Conservation (phyloP, 2,797 vertebrate genomes). For the Sebastes cheni region DNA sequence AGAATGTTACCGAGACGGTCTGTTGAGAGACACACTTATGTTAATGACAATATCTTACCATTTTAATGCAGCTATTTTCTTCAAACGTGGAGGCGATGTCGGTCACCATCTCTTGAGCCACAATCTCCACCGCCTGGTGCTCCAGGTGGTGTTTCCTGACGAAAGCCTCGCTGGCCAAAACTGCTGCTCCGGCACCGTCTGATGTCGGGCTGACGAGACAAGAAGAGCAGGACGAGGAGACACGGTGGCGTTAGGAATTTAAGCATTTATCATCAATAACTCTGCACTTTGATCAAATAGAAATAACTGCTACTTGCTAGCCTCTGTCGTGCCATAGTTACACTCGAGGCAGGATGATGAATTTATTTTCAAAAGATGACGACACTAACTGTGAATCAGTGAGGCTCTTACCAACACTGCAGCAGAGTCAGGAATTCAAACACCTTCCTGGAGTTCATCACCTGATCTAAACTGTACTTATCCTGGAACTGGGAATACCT, state of each 20-base stretch:
- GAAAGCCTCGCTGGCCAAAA: slow-evolving; percentile 91
- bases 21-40: neutral
- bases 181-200: slow-evolving; percentile 92
- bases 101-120: slow-evolving; percentile 95
- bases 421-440: slow-evolving; percentile 93
- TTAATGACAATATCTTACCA: slow-evolving; percentile 76
- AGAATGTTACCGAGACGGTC: neutral
- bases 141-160: slow-evolving; percentile 85
- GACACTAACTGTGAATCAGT: neutral
- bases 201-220: slow-evolving; percentile 89
- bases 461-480: slow-evolving; percentile 92
- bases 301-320: neutral
- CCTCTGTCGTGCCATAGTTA: no score
- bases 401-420: slow-evolving; percentile 93
- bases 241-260: neutral
- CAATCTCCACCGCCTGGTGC: slow-evolving; percentile 91
- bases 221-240: neutral
- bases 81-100: slow-evolving; percentile 89
- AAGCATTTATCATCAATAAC: neutral
- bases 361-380: neutral
- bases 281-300: neutral
- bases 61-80: slow-evolving; percentile 90
- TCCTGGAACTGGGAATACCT: slow-evolving; percentile 95
- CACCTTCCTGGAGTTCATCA: slow-evolving; percentile 87
- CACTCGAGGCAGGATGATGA: neutral